Conservation (phyloP, 1,140 invertebrate genomes). For the honey bee (Apis mellifera) region Amel_HAv3.1 CM009943.2:2519001-2519500, state of each 20-base stretch:
- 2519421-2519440: conserved; percentile 89
- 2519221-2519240: conserved; percentile 70
- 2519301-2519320: conserved; percentile 82
- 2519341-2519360: conserved; percentile 82
- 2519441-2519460: conserved; percentile 88
- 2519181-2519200: neutral
- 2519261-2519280: conserved; percentile 54
- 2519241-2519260: conserved; percentile 66
- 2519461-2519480: conserved; percentile 90
- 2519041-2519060: no score
- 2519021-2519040: no score
- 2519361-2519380: conserved; percentile 90
- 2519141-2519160: no score
- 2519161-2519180: no score
- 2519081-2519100: no score
- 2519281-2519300: conserved; percentile 65
- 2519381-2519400: conserved; percentile 92
- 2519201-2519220: no score
- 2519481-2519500: conserved; percentile 89
- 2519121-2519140: no score
- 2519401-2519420: conserved; percentile 90
- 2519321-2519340: conserved; percentile 79
- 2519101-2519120: no score
- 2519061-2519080: no score
- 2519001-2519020: no score